Percentiles rank a stretch among this genome's conserved stretches.
Conservation (phyloP, 2,888 invertebrate species). For the Elmis aenea region DNA sequence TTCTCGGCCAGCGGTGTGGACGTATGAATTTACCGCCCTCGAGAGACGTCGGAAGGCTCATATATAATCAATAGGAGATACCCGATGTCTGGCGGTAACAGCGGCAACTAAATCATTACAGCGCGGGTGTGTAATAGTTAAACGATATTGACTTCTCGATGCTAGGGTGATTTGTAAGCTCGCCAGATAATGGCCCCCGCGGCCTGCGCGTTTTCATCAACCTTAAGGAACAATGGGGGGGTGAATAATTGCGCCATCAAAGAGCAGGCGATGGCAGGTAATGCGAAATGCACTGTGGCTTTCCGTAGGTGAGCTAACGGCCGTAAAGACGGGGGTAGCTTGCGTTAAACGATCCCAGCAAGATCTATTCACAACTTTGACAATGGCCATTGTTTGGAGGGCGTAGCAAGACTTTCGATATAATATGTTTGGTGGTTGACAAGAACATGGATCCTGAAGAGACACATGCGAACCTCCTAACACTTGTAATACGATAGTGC, state of each 20-base stretch:
- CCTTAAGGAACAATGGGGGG: conserved; percentile 35
- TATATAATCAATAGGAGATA: conserved; percentile 36
- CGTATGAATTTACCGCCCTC: conserved; percentile 29
- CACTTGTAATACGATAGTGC: no score
- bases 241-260: conserved; percentile 37
- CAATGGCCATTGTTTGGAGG: conserved; percentile 19
- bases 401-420: conserved; percentile 11
- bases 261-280: conserved; percentile 27
- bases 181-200: conserved; percentile 33
- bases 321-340: conserved; percentile 10
- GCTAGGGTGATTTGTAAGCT: conserved; percentile 37
- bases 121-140: conserved; percentile 38
- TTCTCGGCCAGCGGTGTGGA: conserved; percentile 21
- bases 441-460: no score
- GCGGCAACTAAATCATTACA: conserved; percentile 41
- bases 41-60: conserved; percentile 25
- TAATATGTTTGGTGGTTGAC: conserved; percentile 4
- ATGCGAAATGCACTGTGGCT: no score
- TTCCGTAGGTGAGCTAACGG: conserved; percentile 10
- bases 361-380: conserved; percentile 19
- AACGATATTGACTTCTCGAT: conserved; percentile 42
- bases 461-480: no score
- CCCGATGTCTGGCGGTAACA: conserved; percentile 38
- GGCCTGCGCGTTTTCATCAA: conserved; percentile 35
- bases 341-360: conserved; percentile 21